Evolutionary conservation across 2,113 vertebrate species (phyloP).

Genomic region (Coreoperca whiteheadi): DNA sequence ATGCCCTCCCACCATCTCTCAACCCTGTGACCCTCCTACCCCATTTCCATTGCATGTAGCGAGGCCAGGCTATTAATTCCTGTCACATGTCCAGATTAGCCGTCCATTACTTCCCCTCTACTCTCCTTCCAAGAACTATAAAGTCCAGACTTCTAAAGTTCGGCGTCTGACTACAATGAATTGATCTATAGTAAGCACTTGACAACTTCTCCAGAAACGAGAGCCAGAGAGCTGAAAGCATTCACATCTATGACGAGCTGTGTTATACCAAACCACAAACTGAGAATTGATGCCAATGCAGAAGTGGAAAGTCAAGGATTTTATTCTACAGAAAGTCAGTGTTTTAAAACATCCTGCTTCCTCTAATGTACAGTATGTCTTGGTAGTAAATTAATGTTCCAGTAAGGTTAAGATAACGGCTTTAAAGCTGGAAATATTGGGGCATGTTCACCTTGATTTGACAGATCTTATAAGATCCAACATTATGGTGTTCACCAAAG

Average conservation of each 20-base stretch:
- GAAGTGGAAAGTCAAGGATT: not conserved
- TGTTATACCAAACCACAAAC: conserved; percentile 4
- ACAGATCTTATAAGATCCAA: not conserved
- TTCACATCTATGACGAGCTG: not conserved
- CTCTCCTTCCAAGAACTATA: conserved; percentile 14
- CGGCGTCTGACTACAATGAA: not conserved
- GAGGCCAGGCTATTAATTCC: conserved; percentile 55
- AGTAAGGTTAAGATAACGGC: not conserved
- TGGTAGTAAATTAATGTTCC: not conserved
- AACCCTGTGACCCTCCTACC: conserved; percentile 7
- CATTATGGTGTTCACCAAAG: not conserved
- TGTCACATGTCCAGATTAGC: conserved; percentile 68
- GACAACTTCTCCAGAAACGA: not conserved
- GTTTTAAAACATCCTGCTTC: not conserved
- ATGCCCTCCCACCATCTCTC: conserved; percentile 17
- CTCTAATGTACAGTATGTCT: not conserved
- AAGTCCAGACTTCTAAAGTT: conserved; percentile 48
- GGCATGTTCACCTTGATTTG: not conserved
- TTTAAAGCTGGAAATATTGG: not conserved
- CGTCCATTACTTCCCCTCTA: not conserved
- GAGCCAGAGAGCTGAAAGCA: not conserved
- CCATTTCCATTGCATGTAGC: conserved; percentile 19
- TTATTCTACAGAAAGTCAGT: not conserved
- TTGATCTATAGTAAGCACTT: conserved; percentile 8
- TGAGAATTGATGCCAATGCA: not conserved